A percentile compares a stretch with the other conserved stretches of the same genome.
These are phyloP conservation scores for Leucoptera coffeella DNA, from an alignment of 2,888 invertebrate genomes.

Conservation along the genomic window DNA sequence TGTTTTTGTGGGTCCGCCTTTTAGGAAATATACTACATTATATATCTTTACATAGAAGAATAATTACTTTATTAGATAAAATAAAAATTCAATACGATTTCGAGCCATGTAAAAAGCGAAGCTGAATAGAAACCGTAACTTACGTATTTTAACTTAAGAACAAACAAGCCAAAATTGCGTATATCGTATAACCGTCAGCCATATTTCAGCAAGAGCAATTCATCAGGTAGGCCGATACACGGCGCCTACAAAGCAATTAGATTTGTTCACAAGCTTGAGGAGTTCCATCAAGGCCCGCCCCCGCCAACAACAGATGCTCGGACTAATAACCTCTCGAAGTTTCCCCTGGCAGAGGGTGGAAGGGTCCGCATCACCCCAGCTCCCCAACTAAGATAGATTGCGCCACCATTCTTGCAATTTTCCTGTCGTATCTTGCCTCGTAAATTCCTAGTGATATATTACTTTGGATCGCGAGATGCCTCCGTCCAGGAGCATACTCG, in stretches of 20 bases:
- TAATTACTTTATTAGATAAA: too few relatives aligned
- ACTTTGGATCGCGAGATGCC: constrained; percentile 52
- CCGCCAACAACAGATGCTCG: constrained; percentile 56
- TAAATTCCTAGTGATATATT: constrained; percentile 83
- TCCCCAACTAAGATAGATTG: constrained; percentile 81
- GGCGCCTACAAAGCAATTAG: constrained; percentile 52
- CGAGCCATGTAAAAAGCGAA: too few relatives aligned
- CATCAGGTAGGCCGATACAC: constrained; percentile 34
- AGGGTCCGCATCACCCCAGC: constrained; percentile 19
- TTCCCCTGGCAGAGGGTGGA: constrained; percentile 13
- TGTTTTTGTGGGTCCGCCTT: too few relatives aligned
- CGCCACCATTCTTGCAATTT: constrained; percentile 90
- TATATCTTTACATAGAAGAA: too few relatives aligned
- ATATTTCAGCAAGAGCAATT: constrained; percentile 30
- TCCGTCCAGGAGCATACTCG: constrained; percentile 51
- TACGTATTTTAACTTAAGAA: constrained; percentile 11
- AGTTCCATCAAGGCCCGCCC: constrained; percentile 44
- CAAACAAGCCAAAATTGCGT: too few relatives aligned
- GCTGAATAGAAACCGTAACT: not conserved
- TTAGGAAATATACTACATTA: too few relatives aligned
- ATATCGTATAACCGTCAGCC: too few relatives aligned
- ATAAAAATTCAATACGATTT: too few relatives aligned
- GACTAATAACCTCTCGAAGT: constrained; percentile 57
- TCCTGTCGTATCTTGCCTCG: constrained; percentile 87
- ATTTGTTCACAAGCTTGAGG: constrained; percentile 47